Conservation (phyloP, 2,888 invertebrate species). For the Rutpela maculata region DNA sequence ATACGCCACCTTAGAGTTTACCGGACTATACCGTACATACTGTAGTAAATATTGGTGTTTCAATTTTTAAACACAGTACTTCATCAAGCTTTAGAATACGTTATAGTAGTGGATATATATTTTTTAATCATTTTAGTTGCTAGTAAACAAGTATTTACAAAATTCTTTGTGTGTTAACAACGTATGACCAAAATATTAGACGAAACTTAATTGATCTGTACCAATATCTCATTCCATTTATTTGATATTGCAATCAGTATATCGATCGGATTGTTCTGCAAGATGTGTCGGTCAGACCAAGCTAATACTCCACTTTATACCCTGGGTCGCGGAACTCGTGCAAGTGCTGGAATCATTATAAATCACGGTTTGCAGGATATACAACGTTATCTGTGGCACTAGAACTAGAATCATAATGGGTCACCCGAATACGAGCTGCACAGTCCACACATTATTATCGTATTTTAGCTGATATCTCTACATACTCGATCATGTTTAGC, state of each 20-base stretch:
- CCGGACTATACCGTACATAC: too few relatives aligned
- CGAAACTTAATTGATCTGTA: too few relatives aligned
- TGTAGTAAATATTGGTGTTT: too few relatives aligned
- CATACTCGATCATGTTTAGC: slow-evolving; percentile 9
- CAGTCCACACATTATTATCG: slow-evolving; percentile 12
- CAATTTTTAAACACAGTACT: background rate
- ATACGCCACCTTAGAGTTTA: too few relatives aligned
- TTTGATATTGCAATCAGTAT: background rate
- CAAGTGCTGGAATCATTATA: slow-evolving; percentile 17
- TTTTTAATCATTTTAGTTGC: too few relatives aligned
- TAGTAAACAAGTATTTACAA: too few relatives aligned
- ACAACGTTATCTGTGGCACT: slow-evolving; percentile 24
- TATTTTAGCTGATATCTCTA: slow-evolving; percentile 7
- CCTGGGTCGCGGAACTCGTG: slow-evolving; percentile 5
- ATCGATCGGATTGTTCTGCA: background rate
- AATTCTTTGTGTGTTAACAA: too few relatives aligned
- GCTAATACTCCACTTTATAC: background rate
- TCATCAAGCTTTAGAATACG: background rate
- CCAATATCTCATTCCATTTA: background rate
- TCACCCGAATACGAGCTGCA: background rate
- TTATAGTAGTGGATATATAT: too few relatives aligned
- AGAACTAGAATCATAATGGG: slow-evolving; percentile 18
- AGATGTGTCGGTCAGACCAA: background rate
- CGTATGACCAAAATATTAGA: too few relatives aligned
- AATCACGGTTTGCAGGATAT: slow-evolving; percentile 33